Conservation (phyloP, 2,888 invertebrate genomes). For the Sphinx pinastri region DNA sequence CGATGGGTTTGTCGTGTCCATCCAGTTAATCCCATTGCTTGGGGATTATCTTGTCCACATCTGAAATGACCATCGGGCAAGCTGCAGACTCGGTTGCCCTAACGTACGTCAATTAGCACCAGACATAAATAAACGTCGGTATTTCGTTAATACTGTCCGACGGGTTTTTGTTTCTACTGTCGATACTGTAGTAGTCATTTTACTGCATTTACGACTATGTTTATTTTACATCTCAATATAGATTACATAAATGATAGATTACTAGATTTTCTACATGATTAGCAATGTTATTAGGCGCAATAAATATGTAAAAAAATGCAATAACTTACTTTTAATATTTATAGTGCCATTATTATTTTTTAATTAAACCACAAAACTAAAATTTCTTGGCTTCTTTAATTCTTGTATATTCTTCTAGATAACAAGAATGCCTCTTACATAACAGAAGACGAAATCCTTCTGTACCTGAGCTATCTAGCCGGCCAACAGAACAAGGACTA, state of each 20-base stretch:
- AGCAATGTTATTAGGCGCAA: too few species aligned
- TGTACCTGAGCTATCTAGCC: conserved; percentile 88
- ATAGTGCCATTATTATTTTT: too few species aligned
- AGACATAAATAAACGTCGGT: neutral
- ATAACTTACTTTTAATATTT: too few species aligned
- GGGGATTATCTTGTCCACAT: conserved; percentile 60
- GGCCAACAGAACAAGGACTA: conserved; percentile 86
- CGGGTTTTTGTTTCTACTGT: too few species aligned
- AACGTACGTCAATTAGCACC: neutral
- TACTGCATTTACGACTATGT: too few species aligned
- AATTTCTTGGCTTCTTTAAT: neutral
- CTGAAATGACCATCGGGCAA: conserved; percentile 51
- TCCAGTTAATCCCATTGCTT: conserved; percentile 64
- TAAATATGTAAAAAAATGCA: too few species aligned
- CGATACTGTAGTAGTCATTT: too few species aligned
- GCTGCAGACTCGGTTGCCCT: conserved; percentile 1
- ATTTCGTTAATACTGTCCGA: neutral
- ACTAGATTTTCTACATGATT: too few species aligned
- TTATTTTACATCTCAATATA: too few species aligned
- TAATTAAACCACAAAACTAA: too few species aligned
- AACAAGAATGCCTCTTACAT: conserved; percentile 77
- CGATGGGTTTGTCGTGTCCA: conserved; percentile 71
- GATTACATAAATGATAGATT: too few species aligned
- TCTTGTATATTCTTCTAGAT: conserved; percentile 48
- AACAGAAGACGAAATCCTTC: conserved; percentile 88